Evolutionary conservation across 2,113 vertebrate genomes (phyloP).

Genomic region (Malurus elegans): DNA sequence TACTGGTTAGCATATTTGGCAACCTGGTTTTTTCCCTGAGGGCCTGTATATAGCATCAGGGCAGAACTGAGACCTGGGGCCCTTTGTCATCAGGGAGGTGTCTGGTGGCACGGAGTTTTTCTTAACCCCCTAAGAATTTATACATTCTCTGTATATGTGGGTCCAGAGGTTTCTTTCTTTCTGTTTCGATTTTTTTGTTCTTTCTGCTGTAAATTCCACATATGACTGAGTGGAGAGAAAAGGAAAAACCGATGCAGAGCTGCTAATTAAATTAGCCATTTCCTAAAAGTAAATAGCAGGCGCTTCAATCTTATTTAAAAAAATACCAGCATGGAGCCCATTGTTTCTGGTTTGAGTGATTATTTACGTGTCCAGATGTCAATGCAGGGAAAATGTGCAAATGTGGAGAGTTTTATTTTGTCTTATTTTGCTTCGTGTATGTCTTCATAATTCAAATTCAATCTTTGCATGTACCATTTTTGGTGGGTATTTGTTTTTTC

Average conservation of each 20-base stretch:
- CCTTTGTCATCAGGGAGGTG: background rate
- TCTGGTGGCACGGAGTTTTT: background rate
- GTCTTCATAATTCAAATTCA: background rate
- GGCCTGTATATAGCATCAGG: background rate
- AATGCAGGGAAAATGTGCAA: background rate
- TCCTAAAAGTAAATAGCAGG: slow-evolving; percentile 11
- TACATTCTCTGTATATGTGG: background rate
- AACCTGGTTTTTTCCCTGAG: background rate
- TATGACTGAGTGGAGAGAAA: background rate
- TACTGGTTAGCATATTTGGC: background rate
- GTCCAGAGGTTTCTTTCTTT: background rate
- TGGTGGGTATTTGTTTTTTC: background rate
- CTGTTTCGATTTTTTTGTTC: background rate
- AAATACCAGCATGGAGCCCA: background rate
- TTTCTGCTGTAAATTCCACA: background rate
- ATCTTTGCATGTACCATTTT: background rate
- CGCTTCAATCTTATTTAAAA: background rate
- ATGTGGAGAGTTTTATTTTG: background rate
- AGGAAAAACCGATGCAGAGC: background rate
- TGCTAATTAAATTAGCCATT: slow-evolving; percentile 7
- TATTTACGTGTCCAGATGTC: background rate
- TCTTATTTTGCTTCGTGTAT: background rate
- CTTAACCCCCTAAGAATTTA: background rate
- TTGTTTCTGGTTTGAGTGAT: background rate
- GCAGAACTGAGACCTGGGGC: background rate